Evolutionary conservation across 92 coral and sea anemone genomes (phyloP), one percentile per base, ranked within the genome.

Genomic region (Epizoanthus illoricatus): DNA sequence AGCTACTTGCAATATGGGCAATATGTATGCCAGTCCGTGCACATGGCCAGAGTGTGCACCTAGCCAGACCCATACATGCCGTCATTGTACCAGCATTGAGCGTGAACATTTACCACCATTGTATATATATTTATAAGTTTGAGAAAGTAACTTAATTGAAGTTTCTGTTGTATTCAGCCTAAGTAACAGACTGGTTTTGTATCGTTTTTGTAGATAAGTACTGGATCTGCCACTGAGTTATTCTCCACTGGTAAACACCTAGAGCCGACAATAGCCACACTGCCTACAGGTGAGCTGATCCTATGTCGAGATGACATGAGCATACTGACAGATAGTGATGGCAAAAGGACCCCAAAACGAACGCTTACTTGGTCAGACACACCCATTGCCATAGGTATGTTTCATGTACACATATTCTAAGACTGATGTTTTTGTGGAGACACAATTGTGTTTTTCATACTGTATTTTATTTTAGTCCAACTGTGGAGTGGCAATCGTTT

Each of bases 271-370:
- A 97, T 97, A 42, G 95, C 99, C 57, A 91, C 93, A 7, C 83
- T 97, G 47, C 95, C 97, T 47, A 86, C 90, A 71, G 97, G 98
- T 23, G 95, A 91, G 33, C 94, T 97, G 24, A 86, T 94, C 72
- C 85, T 97, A 65, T 92, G 99, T 61, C 96, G 98, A 11, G 99
- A 97, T 90, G 99, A 97, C 88, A 94, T 97, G 75, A 97, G 98
- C n/a, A 94, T 97, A 63, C 89, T 97, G 21, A 93, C 97, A 59
- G 99, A 97, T 86, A 90, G 92, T 21, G 94, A 89, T 23, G 99
- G 99, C 40, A 97, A 90, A 55, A 92, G 87, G 70, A 85, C 97
- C 11, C 94, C 90, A 3, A 92, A 91, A 67, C 95, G 94, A 58
- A 92, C 99, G 20, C 81, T 94, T 5, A 94, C 95, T 24, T 97